Evolutionary conservation across 2,113 vertebrate species (phyloP).

Genomic region (Nycticryphes semicollaris): DNA sequence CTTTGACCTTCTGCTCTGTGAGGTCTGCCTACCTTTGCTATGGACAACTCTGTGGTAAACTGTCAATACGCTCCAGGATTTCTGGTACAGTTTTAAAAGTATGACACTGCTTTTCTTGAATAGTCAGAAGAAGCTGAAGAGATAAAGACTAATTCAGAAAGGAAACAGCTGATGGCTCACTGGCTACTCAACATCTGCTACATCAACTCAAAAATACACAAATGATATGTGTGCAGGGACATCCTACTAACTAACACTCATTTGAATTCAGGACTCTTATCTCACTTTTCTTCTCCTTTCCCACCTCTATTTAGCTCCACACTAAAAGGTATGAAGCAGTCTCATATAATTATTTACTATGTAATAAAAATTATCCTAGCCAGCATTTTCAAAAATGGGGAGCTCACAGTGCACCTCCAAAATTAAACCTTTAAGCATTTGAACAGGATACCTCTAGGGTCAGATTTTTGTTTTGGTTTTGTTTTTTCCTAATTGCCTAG

Average conservation of each 20-base stretch:
- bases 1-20: not conserved
- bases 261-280: not conserved
- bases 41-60: not conserved
- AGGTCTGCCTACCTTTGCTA: not conserved
- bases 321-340: not conserved
- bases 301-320: not conserved
- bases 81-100: not conserved
- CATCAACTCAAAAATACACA: not conserved
- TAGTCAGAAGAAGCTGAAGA: not conserved
- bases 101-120: not conserved
- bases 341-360: not conserved
- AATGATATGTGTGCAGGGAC: not conserved
- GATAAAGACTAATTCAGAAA: not conserved
- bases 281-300: not conserved
- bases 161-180: not conserved
- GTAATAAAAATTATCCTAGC: not conserved
- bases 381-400: not conserved
- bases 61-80: not conserved
- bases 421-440: not conserved
- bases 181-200: not conserved
- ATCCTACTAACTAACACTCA: not conserved
- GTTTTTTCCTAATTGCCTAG: not conserved
- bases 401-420: not conserved
- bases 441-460: not conserved
- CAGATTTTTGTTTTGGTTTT: fast-evolving